Conservation (phyloP, 2,888 invertebrate species). For the Calameuta idolon region DNA sequence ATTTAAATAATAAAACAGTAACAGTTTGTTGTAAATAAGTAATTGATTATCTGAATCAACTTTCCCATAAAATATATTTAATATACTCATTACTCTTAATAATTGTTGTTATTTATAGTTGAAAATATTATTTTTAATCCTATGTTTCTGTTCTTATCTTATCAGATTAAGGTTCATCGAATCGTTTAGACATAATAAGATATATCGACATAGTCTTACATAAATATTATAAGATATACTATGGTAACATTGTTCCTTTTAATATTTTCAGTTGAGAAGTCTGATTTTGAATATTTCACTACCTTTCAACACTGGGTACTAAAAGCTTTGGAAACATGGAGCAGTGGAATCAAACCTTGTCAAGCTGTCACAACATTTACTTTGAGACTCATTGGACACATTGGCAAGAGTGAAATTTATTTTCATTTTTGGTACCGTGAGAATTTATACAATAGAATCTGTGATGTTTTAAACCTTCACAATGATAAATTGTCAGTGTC, state of each 20-base stretch:
- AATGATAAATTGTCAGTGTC: conserved; percentile 70
- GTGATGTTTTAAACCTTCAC: conserved; percentile 54
- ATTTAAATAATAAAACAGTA: too few relatives aligned
- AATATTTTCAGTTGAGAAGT: conserved; percentile 32
- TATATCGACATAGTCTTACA: neutral
- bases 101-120: neutral
- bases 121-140: neutral
- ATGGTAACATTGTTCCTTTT: neutral
- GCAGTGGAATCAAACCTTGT: conserved; percentile 55
- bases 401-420: conserved; percentile 72
- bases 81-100: neutral
- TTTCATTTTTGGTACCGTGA: conserved; percentile 71
- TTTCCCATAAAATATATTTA: too few relatives aligned
- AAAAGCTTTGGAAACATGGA: conserved; percentile 54
- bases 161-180: neutral
- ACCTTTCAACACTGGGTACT: conserved; percentile 52
- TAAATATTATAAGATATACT: neutral
- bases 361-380: conserved; percentile 73
- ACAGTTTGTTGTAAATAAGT: too few relatives aligned
- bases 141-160: neutral
- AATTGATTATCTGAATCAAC: too few relatives aligned
- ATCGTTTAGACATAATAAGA: neutral
- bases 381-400: conserved; percentile 73
- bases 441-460: conserved; percentile 63
- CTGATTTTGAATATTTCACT: conserved; percentile 33